Evolutionary conservation across 2,888 invertebrate species (phyloP).

Genomic region (Diadromus collaris): DNA sequence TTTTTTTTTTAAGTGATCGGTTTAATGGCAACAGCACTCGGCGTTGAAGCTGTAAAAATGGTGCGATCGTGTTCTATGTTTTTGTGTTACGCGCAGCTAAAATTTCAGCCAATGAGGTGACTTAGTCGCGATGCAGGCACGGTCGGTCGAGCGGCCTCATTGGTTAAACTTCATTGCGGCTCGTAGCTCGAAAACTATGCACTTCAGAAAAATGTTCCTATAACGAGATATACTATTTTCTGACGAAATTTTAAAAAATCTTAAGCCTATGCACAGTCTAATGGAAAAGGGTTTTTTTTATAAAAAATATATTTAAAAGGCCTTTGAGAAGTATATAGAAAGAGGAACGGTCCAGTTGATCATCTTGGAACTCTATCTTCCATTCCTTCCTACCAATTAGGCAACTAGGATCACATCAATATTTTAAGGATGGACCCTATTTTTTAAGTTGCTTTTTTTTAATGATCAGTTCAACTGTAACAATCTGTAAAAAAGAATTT

Average conservation of each 20-base stretch:
- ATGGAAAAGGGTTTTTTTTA: background rate
- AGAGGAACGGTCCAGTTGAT: no score
- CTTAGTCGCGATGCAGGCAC: background rate
- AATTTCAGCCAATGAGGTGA: background rate
- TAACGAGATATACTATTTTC: background rate
- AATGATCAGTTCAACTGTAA: no score
- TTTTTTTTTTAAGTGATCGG: no score
- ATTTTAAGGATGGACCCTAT: no score
- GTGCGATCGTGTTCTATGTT: background rate
- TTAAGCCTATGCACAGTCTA: background rate
- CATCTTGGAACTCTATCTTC: background rate
- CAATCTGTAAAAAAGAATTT: no score
- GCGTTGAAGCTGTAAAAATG: no score
- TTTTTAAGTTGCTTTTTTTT: no score
- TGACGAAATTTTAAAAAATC: background rate
- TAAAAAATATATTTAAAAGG: background rate
- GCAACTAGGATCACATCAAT: background rate
- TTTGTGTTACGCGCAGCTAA: background rate
- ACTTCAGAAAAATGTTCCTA: background rate
- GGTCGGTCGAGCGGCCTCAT: background rate
- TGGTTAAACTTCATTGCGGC: background rate
- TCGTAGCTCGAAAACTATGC: no score
- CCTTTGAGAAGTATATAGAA: background rate
- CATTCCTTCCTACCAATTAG: background rate
- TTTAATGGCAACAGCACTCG: no score